Evolutionary conservation across 2,888 invertebrate species (phyloP).

Genomic region (Marronus borbonicus): DNA sequence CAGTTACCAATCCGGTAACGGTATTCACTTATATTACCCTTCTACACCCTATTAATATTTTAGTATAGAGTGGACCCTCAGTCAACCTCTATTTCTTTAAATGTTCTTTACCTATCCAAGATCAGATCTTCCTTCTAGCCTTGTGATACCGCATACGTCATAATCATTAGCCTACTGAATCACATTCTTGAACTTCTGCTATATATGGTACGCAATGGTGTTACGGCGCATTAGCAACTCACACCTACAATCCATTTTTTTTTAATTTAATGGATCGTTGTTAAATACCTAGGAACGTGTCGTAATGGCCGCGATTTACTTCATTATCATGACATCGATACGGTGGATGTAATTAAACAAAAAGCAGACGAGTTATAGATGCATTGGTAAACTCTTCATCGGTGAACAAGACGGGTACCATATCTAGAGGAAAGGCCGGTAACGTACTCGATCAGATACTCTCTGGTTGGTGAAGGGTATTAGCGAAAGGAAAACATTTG

Average conservation of each 20-base stretch:
- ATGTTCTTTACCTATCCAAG: too few species aligned
- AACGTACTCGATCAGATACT: background rate
- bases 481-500: slow-evolving; percentile 8
- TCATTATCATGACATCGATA: slow-evolving; percentile 1
- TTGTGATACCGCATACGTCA: too few species aligned
- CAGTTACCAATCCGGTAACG: too few species aligned
- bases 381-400: background rate
- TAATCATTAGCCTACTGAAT: too few species aligned
- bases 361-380: background rate
- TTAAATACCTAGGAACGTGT: background rate
- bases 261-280: background rate
- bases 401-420: background rate
- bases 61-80: too few species aligned
- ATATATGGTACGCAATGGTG: background rate
- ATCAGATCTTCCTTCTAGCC: too few species aligned
- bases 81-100: too few species aligned
- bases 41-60: too few species aligned
- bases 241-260: slow-evolving; percentile 1
- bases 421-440: background rate
- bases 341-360: background rate
- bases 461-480: background rate
- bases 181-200: too few species aligned
- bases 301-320: background rate
- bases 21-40: too few species aligned
- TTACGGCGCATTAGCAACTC: background rate